Conservation (phyloP, 2,797 vertebrate genomes). For the Tragelaphus eurycerus region DNA sequence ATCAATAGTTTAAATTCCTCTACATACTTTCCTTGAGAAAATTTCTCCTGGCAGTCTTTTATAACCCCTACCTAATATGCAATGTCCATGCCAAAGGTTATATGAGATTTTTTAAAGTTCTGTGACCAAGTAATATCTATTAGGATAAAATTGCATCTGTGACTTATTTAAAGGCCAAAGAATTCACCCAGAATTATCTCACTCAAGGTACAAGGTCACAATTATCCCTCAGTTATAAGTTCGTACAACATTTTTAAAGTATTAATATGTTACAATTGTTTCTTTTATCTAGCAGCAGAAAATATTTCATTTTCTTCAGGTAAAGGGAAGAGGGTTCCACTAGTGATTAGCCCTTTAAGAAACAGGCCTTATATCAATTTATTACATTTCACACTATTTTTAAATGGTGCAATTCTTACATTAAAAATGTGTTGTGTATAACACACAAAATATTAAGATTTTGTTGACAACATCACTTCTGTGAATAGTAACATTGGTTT, state of each 20-base stretch:
- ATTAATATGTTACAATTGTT: background rate
- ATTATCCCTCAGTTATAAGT: background rate
- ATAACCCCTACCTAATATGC: background rate
- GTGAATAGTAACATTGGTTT: background rate
- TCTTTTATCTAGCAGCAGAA: background rate
- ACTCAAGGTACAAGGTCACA: background rate
- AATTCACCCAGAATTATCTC: background rate
- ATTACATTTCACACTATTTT: background rate
- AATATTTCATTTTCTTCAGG: conserved; percentile 23
- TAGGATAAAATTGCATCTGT: background rate
- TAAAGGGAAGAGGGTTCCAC: background rate
- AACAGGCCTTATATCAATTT: background rate
- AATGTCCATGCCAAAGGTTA: background rate
- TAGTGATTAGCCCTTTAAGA: background rate
- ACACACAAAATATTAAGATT: background rate
- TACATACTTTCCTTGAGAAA: background rate
- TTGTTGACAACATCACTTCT: background rate
- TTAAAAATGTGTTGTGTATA: background rate
- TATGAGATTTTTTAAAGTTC: conserved; percentile 16
- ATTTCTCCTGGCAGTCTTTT: background rate
- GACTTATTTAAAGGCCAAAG: background rate
- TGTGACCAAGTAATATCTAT: background rate
- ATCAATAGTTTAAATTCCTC: conserved; percentile 45
- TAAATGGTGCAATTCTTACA: background rate
- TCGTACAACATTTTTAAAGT: background rate